These are phyloP conservation scores for Amiota minor DNA, from an alignment of 2,888 invertebrate genomes.

Conservation along the genomic window DNA sequence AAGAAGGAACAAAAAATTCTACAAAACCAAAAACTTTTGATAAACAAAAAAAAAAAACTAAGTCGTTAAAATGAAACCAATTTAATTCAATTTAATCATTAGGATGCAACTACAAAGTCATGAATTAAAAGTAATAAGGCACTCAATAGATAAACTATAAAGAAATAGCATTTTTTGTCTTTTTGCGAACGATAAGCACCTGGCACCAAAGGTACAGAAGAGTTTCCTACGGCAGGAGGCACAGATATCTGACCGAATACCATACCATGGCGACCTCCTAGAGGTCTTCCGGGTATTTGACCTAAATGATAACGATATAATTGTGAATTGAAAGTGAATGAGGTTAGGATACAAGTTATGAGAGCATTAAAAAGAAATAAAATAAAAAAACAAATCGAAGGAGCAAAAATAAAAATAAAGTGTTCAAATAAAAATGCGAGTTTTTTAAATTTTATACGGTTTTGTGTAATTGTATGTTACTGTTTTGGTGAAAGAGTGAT, in stretches of 20 bases:
- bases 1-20: too few species aligned
- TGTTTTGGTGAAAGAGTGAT: not conserved
- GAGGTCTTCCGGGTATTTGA: conserved; percentile 79
- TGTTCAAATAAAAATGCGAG: conserved; percentile 24
- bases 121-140: conserved; percentile 10
- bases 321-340: conserved; percentile 57
- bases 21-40: too few species aligned
- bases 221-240: conserved; percentile 74
- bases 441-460: not conserved
- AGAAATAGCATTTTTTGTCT: conserved; percentile 44
- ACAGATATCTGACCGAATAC: conserved; percentile 77
- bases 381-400: conserved; percentile 36
- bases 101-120: conserved; percentile 41
- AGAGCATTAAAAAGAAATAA: conserved; percentile 48
- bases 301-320: conserved; percentile 74
- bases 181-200: conserved; percentile 73
- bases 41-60: too few species aligned
- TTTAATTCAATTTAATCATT: conserved; percentile 32
- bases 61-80: too few species aligned
- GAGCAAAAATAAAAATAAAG: conserved; percentile 30
- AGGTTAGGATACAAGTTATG: conserved; percentile 35
- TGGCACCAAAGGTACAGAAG: conserved; percentile 75
- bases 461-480: conserved; percentile 28
- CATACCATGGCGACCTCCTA: conserved; percentile 80
- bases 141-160: conserved; percentile 43